phyloP scores from a whole-genome alignment of 2,888 invertebrate genomes.

The Amblyjoppa proteus region DNA sequence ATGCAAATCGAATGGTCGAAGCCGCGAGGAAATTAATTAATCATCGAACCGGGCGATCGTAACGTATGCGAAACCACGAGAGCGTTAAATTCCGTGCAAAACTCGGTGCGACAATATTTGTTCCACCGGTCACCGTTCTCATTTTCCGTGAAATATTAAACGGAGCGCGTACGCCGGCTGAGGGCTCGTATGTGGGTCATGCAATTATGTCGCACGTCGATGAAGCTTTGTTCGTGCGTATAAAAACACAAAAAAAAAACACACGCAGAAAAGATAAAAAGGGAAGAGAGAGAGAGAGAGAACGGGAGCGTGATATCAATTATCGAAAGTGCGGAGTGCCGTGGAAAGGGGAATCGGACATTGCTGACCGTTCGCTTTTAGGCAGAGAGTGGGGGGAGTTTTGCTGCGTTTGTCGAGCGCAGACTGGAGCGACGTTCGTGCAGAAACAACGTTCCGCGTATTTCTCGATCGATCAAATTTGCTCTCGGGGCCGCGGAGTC shows the following conservation, averaged over 20 bases:
- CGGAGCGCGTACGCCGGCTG: background rate
- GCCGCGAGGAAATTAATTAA: background rate
- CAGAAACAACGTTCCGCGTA: slow-evolving; percentile 37
- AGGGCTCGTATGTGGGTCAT: slow-evolving; percentile 14
- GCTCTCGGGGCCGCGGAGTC: slow-evolving; percentile 36
- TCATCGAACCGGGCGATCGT: background rate
- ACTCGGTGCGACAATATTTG: slow-evolving; percentile 33
- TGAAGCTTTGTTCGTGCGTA: slow-evolving; percentile 16
- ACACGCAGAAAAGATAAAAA: background rate
- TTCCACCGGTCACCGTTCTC: background rate
- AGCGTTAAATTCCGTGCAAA: slow-evolving; percentile 5
- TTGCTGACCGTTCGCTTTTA: background rate
- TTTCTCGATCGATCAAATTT: slow-evolving; percentile 62
- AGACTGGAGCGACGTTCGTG: background rate
- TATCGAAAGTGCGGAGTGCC: slow-evolving; percentile 35
- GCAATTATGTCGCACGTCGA: slow-evolving; percentile 31
- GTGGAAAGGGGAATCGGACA: background rate
- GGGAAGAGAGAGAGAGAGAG: background rate
- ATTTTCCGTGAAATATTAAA: slow-evolving; percentile 41
- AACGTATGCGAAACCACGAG: slow-evolving; percentile 7
- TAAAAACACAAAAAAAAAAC: slow-evolving; percentile 7
- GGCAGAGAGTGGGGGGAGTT: background rate
- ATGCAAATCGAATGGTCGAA: background rate
- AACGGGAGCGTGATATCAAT: slow-evolving; percentile 42
- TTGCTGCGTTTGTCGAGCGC: slow-evolving; percentile 26